Evolutionary conservation across 2,888 invertebrate genomes (phyloP), one percentile per base, ranked within the genome.

Genomic region (Clitarchus hookeri): DNA sequence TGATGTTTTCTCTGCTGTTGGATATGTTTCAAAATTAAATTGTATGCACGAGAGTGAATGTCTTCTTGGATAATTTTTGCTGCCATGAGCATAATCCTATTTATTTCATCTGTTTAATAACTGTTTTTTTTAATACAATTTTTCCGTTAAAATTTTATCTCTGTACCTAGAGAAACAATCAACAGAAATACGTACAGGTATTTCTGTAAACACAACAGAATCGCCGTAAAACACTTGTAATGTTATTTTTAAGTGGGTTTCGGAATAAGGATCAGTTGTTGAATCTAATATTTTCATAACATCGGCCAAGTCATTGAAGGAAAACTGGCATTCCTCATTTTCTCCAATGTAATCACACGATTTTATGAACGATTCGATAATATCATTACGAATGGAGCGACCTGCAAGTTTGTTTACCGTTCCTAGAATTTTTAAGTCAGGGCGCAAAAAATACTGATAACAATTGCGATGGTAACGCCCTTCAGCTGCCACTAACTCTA

Each of bases 141-240:
- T 19, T 78, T 23, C 78, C 11, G 78, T 78, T 12, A 23, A 78
- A 78, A 78, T 19, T 78, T 6, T 78, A 78, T 78, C n/a, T 78
- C 78, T 78, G n/a, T 23, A 78, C 0, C 78, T n/a, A n/a, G 6
- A 78, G 78, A 78, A 12, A 78, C 4, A 78, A 78, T 16, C 78
- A 78, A 78, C 19, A 78, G 8, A 78, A 26, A 6, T 78, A 78
- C 8, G 8, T 23, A 6, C 78, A 78, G 78, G 78, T 78, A 25
- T 78, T 78, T 78, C 26, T 78, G 78, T 78, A 78, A 78, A 78
- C 26, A 78, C 78, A 78, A 78, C 78, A 78, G 48, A 6, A 48
- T 9, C 48, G 78, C 78, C 78, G 78, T 78, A 78, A 78, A 3
- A 25, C 78, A 16, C 9, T 3, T 78, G 48, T 48, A 48, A 48